Base-by-base conservation (phyloP, 1,140 invertebrate species). In the Diploscapter pachys region DNA sequence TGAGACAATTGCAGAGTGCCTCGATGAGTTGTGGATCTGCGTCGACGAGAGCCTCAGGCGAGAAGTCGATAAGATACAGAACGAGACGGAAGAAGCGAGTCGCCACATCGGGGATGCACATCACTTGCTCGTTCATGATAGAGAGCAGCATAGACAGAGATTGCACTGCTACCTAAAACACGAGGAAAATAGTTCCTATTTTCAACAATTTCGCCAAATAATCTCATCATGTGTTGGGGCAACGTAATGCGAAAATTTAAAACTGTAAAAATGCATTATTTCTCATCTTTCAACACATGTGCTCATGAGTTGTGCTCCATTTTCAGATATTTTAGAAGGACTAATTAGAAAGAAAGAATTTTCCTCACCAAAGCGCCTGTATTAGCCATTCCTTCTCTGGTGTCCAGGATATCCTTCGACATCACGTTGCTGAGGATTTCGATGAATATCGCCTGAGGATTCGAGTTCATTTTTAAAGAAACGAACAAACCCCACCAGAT, bases 1-100 rank as follows among this genome's bases (percentile, higher is more conserved):
- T 66, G 53, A 77, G 57, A n/a, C 74, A 76, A 54, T 76, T 62
- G 54, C 62, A 77, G 6, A 75, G 11, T 5, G 75, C 65, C 11
- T 77, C 31, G 56, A 77, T 62, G 11, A 77, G 52, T 6, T 77
- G 49, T 51, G 59, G 64, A 53, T 62, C 63, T 56, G 74, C 74
- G 4, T 66, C 51, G 4, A 56, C 63, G 5, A 77, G 65, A 5
- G 72, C 52, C 63, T 79, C 78, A 3, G 78, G 76, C 49, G 66
- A 79, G 61, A 79, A 73, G 65, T 79, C 78, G 5, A 71, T 66
- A 31, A 79, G 67, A 62, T 79, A 79, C 48, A 79, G 55, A 4
- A 79, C 59, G 8, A 79, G 72, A 52, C 76, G 76, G 53, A 61
- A 79, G 76, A 79, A 79, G 59, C 72, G 69, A n/a, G 57, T 6